phyloP scores from a whole-genome alignment of 1,140 invertebrate genomes.

The Pseudoatta argentina region DNA sequence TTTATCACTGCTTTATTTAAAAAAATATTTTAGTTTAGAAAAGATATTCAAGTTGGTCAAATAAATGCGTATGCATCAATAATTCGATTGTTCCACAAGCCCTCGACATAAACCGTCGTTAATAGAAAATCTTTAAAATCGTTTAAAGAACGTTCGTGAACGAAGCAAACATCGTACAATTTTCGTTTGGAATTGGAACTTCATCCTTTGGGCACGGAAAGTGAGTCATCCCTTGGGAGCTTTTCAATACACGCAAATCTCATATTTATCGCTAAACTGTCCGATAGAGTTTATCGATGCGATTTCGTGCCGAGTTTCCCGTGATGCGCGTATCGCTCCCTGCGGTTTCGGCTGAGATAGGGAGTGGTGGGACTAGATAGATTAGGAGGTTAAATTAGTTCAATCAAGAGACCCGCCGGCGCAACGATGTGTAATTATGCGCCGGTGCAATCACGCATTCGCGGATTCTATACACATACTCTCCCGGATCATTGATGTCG shows the following conservation, averaged over 20 bases:
- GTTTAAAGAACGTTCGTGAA: not conserved
- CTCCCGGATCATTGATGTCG: constrained; percentile 25
- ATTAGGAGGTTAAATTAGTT: constrained; percentile 64
- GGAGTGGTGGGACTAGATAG: constrained; percentile 23
- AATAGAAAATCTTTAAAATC: not conserved
- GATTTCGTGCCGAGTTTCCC: constrained; percentile 37
- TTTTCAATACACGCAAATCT: constrained; percentile 18
- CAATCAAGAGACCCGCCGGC: constrained; percentile 57
- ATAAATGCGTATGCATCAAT: not conserved
- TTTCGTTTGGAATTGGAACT: constrained; percentile 16
- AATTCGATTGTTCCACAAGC: not conserved
- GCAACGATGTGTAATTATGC: constrained; percentile 63
- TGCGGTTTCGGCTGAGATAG: constrained; percentile 45
- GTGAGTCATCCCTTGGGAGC: not conserved
- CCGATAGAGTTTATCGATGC: constrained; percentile 29
- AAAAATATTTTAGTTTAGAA: too few relatives aligned
- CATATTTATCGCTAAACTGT: constrained; percentile 41
- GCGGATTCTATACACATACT: constrained; percentile 48
- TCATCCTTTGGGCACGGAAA: not conserved
- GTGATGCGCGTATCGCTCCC: constrained; percentile 36
- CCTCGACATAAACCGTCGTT: not conserved
- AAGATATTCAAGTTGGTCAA: not conserved
- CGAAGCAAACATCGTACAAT: not conserved
- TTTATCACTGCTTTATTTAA: not conserved
- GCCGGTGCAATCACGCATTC: constrained; percentile 52